A percentile compares a stretch with the other conserved stretches of the same genome.
Conservation (phyloP, 1,140 invertebrate species). For the Steinernema feltiae region DNA sequence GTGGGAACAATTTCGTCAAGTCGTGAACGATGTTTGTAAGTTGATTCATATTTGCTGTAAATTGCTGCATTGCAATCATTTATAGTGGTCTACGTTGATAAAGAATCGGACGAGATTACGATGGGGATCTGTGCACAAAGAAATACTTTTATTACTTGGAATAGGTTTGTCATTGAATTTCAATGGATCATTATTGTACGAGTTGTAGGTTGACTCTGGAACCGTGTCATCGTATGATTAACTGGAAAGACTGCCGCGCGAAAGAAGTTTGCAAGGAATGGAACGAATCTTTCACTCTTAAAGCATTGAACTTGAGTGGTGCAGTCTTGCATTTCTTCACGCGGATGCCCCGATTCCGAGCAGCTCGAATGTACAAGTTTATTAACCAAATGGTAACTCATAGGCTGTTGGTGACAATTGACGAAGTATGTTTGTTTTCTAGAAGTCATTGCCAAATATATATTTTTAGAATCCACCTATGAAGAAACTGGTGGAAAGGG, state of each 20-base stretch:
- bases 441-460: slow-evolving; percentile 71
- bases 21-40: slow-evolving; percentile 37
- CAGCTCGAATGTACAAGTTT: slow-evolving; percentile 65
- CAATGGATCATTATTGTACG: slow-evolving; percentile 20
- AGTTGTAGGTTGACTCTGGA: slow-evolving; percentile 67
- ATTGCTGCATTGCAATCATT: slow-evolving; percentile 5
- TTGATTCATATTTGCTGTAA: slow-evolving; percentile 33
- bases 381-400: slow-evolving; percentile 71
- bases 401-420: slow-evolving; percentile 44
- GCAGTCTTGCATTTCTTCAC: slow-evolving; percentile 71
- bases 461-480: slow-evolving; percentile 66
- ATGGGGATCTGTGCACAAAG: slow-evolving; percentile 82
- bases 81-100: slow-evolving; percentile 23
- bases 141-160: slow-evolving; percentile 81
- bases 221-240: slow-evolving; percentile 85
- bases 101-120: slow-evolving; percentile 61
- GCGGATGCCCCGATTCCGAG: slow-evolving; percentile 72
- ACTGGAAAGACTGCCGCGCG: slow-evolving; percentile 87
- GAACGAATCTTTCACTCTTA: slow-evolving; percentile 75
- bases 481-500: slow-evolving; percentile 62
- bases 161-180: slow-evolving; percentile 59
- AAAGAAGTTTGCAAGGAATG: slow-evolving; percentile 72
- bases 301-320: slow-evolving; percentile 66
- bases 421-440: slow-evolving; percentile 48
- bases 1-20: slow-evolving; percentile 68